Conservation (phyloP, 2,113 vertebrate species). For the Calyptomena viridis region DNA sequence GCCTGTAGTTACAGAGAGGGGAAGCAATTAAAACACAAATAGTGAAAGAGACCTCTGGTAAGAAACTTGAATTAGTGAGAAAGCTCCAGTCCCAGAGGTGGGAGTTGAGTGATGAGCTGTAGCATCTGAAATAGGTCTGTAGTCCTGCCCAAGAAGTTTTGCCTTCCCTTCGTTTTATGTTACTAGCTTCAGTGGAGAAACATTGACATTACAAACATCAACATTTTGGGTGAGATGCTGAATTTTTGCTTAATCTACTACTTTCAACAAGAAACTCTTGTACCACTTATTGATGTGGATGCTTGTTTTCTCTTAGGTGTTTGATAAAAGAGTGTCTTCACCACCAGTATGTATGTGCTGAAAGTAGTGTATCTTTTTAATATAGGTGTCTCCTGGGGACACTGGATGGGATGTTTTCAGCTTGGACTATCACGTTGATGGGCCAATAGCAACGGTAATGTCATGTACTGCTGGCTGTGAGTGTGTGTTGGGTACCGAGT, state of each 20-base stretch:
- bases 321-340: background rate
- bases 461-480: background rate
- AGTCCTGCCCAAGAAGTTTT: background rate
- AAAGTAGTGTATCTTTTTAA: background rate
- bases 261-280: background rate
- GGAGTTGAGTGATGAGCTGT: background rate
- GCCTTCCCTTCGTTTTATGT: background rate
- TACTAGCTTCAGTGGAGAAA: background rate
- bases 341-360: background rate
- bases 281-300: background rate
- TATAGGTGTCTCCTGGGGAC: constrained; percentile 94
- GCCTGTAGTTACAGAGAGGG: background rate
- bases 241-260: background rate
- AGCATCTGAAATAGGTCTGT: background rate
- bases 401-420: constrained; percentile 99
- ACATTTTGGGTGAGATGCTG: background rate
- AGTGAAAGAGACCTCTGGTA: background rate
- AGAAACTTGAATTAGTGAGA: background rate
- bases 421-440: constrained; percentile 96
- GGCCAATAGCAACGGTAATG: constrained; percentile 95
- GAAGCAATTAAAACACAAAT: background rate
- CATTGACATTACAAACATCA: background rate
- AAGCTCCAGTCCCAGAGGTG: background rate
- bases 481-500: background rate
- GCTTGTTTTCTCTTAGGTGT: background rate